Percentiles rank a stretch among this genome's conserved stretches.
Conservation (phyloP, 1,140 invertebrate species). For the Leptestheria dahalacensis region DNA sequence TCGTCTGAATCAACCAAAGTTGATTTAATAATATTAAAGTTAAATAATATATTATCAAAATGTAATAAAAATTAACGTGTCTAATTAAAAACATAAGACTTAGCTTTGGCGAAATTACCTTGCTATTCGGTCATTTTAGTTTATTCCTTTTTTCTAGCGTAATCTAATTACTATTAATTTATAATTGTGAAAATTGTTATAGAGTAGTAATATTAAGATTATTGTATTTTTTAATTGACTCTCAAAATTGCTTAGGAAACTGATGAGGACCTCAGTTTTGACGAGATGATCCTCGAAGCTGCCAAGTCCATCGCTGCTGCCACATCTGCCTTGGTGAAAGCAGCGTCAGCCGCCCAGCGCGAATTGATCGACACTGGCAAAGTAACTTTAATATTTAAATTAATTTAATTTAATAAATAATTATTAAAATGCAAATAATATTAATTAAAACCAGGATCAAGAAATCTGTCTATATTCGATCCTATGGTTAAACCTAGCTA, state of each 20-base stretch:
- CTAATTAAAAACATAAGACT: slow-evolving; percentile 3
- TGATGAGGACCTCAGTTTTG: slow-evolving; percentile 88
- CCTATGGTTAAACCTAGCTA: too few relatives aligned
- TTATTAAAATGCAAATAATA: too few relatives aligned
- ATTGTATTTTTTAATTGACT: too few relatives aligned
- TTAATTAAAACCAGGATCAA: too few relatives aligned
- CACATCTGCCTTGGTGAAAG: slow-evolving; percentile 88
- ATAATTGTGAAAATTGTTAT: too few relatives aligned
- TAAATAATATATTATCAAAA: neutral
- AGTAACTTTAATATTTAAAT: too few relatives aligned
- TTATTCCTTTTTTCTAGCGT: neutral
- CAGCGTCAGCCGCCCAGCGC: slow-evolving; percentile 85
- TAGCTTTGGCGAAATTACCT: too few relatives aligned
- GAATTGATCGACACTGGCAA: slow-evolving; percentile 72
- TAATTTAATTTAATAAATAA: too few relatives aligned
- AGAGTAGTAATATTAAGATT: too few relatives aligned
- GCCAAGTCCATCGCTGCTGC: slow-evolving; percentile 95
- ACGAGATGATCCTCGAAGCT: slow-evolving; percentile 96
- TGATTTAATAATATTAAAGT: neutral
- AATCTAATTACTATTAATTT: too few relatives aligned
- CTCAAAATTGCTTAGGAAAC: slow-evolving; percentile 48
- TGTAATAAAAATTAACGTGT: neutral
- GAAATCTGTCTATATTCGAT: too few relatives aligned
- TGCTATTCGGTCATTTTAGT: too few relatives aligned
- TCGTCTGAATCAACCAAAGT: neutral